Evolutionary conservation across 2,113 vertebrate species (phyloP), one percentile per base, ranked within the genome.

Genomic region (Coturnix japonica): DNA sequence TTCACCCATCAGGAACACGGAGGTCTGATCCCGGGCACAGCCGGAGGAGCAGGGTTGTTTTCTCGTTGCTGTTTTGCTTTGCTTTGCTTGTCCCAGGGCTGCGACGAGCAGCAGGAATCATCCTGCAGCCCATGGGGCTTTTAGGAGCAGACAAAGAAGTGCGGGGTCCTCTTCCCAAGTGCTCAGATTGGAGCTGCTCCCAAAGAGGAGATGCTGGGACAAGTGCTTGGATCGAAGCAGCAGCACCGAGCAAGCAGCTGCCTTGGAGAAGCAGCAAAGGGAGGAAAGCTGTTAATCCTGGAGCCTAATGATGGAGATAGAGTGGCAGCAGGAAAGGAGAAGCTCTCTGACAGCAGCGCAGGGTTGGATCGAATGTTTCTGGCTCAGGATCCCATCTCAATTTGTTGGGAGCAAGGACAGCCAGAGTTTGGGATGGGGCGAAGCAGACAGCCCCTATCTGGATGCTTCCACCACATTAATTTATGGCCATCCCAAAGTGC

Each of bases 1-100:
- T 91, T 96, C 94, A 90, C 90, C 53, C 79, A 9, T 64, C 75
- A 28, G 90, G 90, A 95, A 87, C 85, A 21, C 76, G 3, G 44
- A 80, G 95, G 70, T 67, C 91, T 47, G 56, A 67, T 39, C 77
- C 81, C 4, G 26, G 65, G 30, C 69, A 26, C 23, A 7, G 70
- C 5, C 3, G 19, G 3, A 43, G 73, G 35, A 82, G 56, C 46
- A 4, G 41, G 46, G 78, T 2, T 43, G 72, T 47, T 75, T 26
- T 73, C 49, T 49, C 18, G 4, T 66, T 86, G 66, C 65, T 11
- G 6, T 18, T 10, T 3, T 7, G 26, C 23, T 1, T 39, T 5
- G 10, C 3, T 49, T 79, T 70, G 46, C 41, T 77, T 37, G 23
- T 43, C 53, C 37, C 71, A 3, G 0, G 9, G 46, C 54, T 70